Evolutionary conservation across 2,113 vertebrate genomes (phyloP).

Genomic region (Coracopsis vasa): DNA sequence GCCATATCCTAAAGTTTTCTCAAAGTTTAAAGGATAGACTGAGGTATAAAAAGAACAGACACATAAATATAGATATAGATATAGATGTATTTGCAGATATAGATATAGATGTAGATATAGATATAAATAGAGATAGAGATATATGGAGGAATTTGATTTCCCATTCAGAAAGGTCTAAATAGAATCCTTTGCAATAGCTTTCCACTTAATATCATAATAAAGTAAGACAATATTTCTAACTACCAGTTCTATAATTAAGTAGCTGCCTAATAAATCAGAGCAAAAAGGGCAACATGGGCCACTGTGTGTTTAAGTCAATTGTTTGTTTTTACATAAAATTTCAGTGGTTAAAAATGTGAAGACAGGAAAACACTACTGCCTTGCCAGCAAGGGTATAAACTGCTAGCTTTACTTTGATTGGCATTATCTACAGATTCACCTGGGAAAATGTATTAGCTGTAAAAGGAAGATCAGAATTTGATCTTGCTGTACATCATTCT

Average conservation of each 20-base stretch:
- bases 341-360: neutral
- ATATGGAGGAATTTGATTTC: neutral
- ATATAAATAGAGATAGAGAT: neutral
- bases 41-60: neutral
- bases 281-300: neutral
- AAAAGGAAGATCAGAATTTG: neutral
- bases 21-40: neutral
- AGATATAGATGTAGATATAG: neutral
- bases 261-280: neutral
- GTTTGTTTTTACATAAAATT: neutral
- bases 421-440: neutral
- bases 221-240: neutral
- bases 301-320: neutral
- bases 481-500: neutral
- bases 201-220: neutral
- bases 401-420: neutral
- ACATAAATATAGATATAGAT: neutral
- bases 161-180: neutral
- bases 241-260: neutral
- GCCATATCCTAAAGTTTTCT: neutral
- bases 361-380: neutral
- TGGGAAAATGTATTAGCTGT: neutral
- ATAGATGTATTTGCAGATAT: neutral
- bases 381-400: neutral
- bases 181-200: neutral